Base-by-base conservation (phyloP, 2,888 invertebrate species). In the Chelonus formosanus region DNA sequence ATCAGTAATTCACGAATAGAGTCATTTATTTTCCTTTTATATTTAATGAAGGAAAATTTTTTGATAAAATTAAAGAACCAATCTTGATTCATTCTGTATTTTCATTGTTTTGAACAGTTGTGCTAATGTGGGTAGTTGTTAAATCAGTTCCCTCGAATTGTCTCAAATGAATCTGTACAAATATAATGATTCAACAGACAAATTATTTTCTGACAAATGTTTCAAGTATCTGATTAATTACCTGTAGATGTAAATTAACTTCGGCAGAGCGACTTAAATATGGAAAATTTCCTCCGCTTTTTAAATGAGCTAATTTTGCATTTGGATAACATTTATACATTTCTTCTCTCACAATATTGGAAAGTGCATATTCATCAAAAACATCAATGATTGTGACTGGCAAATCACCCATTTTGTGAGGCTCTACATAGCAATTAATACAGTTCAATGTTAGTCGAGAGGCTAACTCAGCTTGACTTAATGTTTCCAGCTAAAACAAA, bases 261-360 rank as follows among this genome's bases (percentile, higher is more conserved):
- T 96, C 96, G 76, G 92, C 92, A 81, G 92, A 90, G 77, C 94
- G 88, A 82, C 95, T 95, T 68, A 96, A 86, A 80, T 95, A 96
- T 0, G 96, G 96, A 84, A 96, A 96, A 85, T 95, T 95, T 4
- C 96, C 95, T 1, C 96, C 96, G 71, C 89, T 90, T 82, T 96
- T 96, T 56, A 96, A 85, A 84, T 95, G 94, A 1, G 95, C 96
- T 70, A 94, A 82, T 84, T 93, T 94, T 0, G 94, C 95, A 68
- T 91, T 88, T 0, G 95, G 95, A 83, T 95, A 96, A 74, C 92
- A 91, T 81, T 94, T 94, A 82, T 93, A 93, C 73, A 95, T 85
- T 77, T 94, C 93, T 76, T 95, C 94, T 61, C 92, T 85, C 0
- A 95, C 95, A 50, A 87, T 83, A 70, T 89, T 88, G 67, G 93